Evolutionary conservation across 2,113 vertebrate species (phyloP), one percentile per base, ranked within the genome.

Genomic region (Cnemophilus loriae): DNA sequence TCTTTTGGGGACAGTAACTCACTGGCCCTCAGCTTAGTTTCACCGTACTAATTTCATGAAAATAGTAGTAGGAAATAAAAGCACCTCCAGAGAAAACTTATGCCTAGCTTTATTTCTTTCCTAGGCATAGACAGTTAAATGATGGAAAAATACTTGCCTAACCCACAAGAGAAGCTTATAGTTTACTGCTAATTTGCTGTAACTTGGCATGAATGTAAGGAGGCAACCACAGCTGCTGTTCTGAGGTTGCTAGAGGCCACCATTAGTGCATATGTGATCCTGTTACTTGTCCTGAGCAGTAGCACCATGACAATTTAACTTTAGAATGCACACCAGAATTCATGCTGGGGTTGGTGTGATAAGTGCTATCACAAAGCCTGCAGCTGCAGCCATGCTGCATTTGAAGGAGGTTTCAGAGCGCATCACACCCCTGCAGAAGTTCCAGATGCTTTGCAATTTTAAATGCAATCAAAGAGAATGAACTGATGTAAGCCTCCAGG

Each of bases 161-260:
- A 74, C 32, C 67, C 78, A 88, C 39, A 90, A 81, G 35, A 73
- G 63, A 61, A 49, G 32, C 46, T 65, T 85, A 60, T 16, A 59
- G 44, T 75, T 93, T 85, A 50, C 50, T 94, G 60, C 71, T 82
- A 79, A 70, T 35, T 87, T 79, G 9, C 68, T 93, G 47, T 86
- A 88, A 78, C 67, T 95, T 95, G 79, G 69, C 52, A 39, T 71
- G n/a, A 86, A 5, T 78, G 11, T 80, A 32, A 46, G 75, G 39
- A 91, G 42, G 78, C 70, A 94, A 59, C 61, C 59, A 90, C 85
- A 90, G 83, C 73, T 92, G 56, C 89, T 80, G 59, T 70, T 91
- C 35, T 56, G 89, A 94, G 84, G 87, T 91, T 95, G 68, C 81
- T 68, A 56, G 74, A 88, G 71, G 64, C 84, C 71, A 60, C 44